Evolutionary conservation across 2,797 vertebrate species (phyloP).

Genomic region (Todus mexicanus): DNA sequence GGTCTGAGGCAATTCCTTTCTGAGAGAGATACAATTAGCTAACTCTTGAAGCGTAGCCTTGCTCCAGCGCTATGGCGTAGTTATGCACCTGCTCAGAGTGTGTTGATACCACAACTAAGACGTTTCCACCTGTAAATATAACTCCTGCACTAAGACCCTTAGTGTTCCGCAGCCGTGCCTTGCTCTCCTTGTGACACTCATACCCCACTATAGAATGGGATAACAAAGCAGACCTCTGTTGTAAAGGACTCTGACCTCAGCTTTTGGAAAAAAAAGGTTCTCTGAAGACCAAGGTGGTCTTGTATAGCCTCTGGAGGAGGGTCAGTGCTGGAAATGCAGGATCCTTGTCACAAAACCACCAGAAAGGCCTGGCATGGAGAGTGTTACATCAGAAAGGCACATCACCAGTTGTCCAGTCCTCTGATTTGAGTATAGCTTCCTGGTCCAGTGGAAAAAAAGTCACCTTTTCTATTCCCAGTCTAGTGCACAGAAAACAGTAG

Average conservation of each 20-base stretch:
- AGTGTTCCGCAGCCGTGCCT: neutral
- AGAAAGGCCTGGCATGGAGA: neutral
- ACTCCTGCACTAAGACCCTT: neutral
- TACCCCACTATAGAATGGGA: neutral
- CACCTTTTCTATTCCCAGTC: neutral
- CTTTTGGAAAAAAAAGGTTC: neutral
- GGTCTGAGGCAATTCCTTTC: conserved; percentile 63
- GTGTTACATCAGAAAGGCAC: neutral
- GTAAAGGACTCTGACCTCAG: neutral
- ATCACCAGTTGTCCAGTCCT: neutral
- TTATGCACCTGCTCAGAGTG: conserved; percentile 36
- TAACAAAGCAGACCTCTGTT: neutral
- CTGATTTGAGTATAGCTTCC: neutral
- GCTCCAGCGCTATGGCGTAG: neutral
- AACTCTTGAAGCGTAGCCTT: conserved; percentile 52
- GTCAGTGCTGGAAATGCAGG: neutral
- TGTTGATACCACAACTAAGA: neutral
- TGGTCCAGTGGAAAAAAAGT: neutral
- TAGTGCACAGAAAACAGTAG: neutral
- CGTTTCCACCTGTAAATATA: neutral
- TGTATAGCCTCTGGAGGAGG: neutral
- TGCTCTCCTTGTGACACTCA: neutral
- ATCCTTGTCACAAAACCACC: neutral
- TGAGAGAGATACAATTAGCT: conserved; percentile 53
- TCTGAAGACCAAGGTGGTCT: neutral